These are phyloP conservation scores for Rhaphigaster nebulosa DNA, from an alignment of 2,888 invertebrate genomes.

Conservation along the genomic window DNA sequence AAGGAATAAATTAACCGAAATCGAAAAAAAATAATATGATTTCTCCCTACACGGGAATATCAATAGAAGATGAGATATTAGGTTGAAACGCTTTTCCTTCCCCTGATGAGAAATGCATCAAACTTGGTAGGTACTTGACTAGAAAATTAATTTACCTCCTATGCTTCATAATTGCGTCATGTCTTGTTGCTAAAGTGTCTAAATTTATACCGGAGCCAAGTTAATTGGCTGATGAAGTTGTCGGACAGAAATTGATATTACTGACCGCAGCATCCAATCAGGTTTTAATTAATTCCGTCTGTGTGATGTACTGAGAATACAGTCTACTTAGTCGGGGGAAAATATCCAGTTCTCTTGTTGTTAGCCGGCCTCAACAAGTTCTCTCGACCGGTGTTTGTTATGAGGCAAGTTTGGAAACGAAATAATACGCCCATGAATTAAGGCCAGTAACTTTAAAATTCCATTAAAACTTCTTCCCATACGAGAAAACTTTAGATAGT, in stretches of 20 bases:
- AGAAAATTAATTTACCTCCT: background rate
- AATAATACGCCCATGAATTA: conserved; percentile 30
- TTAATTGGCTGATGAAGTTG: conserved; percentile 9
- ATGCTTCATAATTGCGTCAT: background rate
- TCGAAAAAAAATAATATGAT: too few relatives aligned
- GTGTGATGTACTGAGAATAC: too few relatives aligned
- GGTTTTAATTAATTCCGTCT: background rate
- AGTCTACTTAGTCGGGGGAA: background rate
- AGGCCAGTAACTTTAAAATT: conserved; percentile 23
- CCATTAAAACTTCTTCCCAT: conserved; percentile 31
- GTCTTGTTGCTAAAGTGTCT: background rate
- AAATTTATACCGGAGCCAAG: background rate
- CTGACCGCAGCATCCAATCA: conserved; percentile 24
- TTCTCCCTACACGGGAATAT: too few relatives aligned
- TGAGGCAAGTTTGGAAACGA: background rate
- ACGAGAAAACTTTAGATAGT: conserved; percentile 22
- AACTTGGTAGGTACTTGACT: background rate
- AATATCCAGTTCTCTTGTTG: background rate
- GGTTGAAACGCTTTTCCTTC: background rate
- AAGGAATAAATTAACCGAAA: too few relatives aligned
- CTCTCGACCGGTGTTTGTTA: background rate
- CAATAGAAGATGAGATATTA: too few relatives aligned
- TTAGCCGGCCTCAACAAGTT: background rate
- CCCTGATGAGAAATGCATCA: background rate
- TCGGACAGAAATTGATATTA: conserved; percentile 29